Base-by-base conservation (phyloP, 2,797 vertebrate genomes). In the Alfaro cultratus region DNA sequence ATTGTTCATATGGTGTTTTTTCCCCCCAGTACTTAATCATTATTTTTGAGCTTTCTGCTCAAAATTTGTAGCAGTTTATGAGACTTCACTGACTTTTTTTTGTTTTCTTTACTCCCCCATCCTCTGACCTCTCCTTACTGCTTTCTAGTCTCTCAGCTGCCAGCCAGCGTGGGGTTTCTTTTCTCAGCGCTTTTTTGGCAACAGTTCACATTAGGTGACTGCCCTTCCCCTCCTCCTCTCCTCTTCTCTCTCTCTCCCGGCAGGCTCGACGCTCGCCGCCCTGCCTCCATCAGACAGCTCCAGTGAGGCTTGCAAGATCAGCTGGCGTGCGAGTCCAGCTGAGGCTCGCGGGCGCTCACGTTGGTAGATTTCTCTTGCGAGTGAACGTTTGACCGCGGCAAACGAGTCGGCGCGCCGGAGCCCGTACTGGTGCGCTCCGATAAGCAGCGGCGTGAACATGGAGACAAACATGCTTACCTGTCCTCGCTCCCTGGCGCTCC, bases 301-400 rank as follows among this genome's bases (percentile, higher is more conserved):
- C 94, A 95, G 92, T 95, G 95, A 96, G 94, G 94, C 94, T 95
- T 94, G 95, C 94, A 93, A 93, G 93, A 95, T 96, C 94, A 95
- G 95, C 94, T 95, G 95, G 85, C 90, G 86, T 93, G 93, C 86
- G 68, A 94, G 90, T 92, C 93, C 93, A 94, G 92, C 95, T 95
- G 93, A 93, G 92, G 91, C 94, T 93, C 76, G 84, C 72, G 91
- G 93, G 88, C 89, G 79, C 91, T 94, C 93, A 91, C 91, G 93
- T 94, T 95, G 94, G 93, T 96, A 92, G 89, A 94, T 95, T 94
- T 95, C 90, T 94, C 93, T 94, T 90, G 92, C 88, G 91, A 93
- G 91, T 92, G 93, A 95, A 94, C 82, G 91, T 91, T 94, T 95
- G 95, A 95, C 94, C 94, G 91, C 92, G 75, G 93, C 8, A 7